Conservation (phyloP, 2,797 vertebrate genomes). For the Coendou prehensilis region DNA sequence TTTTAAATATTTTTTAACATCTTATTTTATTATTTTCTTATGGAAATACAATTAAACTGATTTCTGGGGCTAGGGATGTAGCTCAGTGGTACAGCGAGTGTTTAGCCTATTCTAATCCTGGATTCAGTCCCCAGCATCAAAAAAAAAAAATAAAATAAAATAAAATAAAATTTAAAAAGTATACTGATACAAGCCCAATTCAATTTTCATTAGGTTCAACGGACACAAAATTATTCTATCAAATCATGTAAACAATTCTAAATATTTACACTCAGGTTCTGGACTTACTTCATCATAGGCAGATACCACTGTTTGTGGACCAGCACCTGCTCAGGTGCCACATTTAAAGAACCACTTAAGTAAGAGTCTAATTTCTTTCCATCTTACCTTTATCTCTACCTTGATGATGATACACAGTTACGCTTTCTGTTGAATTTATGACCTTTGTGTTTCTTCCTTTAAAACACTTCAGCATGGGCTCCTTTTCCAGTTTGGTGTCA, state of each 20-base stretch:
- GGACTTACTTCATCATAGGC: background rate
- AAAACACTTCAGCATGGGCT: conserved; percentile 25
- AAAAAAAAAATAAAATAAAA: background rate
- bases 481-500: background rate
- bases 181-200: background rate
- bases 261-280: background rate
- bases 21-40: background rate
- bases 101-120: background rate
- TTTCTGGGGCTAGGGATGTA: background rate
- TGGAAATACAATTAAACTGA: background rate
- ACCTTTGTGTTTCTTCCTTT: background rate
- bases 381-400: background rate
- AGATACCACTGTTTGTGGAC: background rate
- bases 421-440: background rate
- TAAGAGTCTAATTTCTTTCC: background rate
- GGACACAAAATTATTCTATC: background rate
- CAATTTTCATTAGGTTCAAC: background rate
- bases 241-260: background rate
- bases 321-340: background rate
- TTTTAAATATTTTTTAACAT: background rate
- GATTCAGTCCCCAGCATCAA: background rate
- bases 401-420: background rate
- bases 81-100: background rate
- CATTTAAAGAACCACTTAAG: background rate
- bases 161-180: conserved; percentile 7